Conservation (phyloP, 2,888 invertebrate genomes). For the Leucophenga montana region DNA sequence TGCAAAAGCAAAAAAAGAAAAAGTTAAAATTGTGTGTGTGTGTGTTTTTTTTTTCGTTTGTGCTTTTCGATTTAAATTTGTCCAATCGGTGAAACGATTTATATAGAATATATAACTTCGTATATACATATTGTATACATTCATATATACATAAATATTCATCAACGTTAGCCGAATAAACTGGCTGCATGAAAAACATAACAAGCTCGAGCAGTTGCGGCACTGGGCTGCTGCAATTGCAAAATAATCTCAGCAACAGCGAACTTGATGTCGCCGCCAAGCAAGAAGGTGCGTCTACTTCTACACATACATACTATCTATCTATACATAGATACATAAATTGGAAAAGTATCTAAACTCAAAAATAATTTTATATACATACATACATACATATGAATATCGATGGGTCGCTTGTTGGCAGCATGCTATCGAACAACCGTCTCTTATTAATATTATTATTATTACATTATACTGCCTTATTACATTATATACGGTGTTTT, state of each 20-base stretch:
- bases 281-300: constrained; percentile 63
- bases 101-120: no score
- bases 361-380: no score
- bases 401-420: no score
- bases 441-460: no score
- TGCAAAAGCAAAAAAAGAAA: neutral
- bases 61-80: neutral
- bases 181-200: constrained; percentile 70
- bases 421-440: no score
- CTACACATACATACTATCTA: neutral
- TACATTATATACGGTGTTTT: no score
- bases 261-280: constrained; percentile 62
- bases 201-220: constrained; percentile 70
- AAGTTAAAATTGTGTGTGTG: constrained; percentile 10
- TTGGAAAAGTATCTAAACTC: no score
- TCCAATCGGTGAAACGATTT: neutral
- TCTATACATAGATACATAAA: no score
- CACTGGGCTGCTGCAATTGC: constrained; percentile 70
- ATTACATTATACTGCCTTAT: no score
- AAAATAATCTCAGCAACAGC: constrained; percentile 65
- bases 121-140: neutral
- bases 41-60: constrained; percentile 19
- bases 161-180: constrained; percentile 35
- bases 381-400: no score
- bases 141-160: neutral